phyloP scores from a whole-genome alignment of 1,140 invertebrate genomes.

The Prorops nasuta region DNA sequence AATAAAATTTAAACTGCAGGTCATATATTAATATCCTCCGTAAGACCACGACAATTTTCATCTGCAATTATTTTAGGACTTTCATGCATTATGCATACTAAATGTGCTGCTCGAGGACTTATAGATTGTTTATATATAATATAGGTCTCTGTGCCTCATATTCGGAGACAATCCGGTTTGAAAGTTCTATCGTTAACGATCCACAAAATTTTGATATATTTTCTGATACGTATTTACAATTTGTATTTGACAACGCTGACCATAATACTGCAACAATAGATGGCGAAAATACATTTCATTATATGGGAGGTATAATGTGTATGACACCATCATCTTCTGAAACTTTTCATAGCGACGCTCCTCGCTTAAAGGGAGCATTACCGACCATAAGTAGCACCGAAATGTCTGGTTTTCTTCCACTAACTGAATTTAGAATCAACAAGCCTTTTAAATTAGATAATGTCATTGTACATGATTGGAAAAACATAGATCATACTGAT shows the following conservation, averaged over 20 bases:
- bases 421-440: neutral
- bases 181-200: neutral
- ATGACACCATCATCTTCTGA: neutral
- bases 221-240: constrained; percentile 15
- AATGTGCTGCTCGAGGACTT: neutral
- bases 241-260: constrained; percentile 24
- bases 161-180: neutral
- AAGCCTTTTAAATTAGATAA: neutral
- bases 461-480: neutral
- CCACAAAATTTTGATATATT: neutral
- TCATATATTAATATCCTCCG: constrained; percentile 11
- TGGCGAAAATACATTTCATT: constrained; percentile 24
- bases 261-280: constrained; percentile 22
- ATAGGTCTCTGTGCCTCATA: neutral
- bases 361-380: neutral
- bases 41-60: constrained; percentile 4
- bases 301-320: constrained; percentile 20
- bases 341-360: constrained; percentile 2
- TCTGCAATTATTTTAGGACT: neutral
- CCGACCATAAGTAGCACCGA: neutral
- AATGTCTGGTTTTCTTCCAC: neutral
- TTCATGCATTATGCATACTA: neutral
- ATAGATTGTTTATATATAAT: neutral
- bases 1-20: constrained; percentile 3
- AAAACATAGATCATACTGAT: neutral